These are phyloP conservation scores for Galendromus occidentalis DNA, from an alignment of 1,140 invertebrate species.

Conservation along the genomic window DNA sequence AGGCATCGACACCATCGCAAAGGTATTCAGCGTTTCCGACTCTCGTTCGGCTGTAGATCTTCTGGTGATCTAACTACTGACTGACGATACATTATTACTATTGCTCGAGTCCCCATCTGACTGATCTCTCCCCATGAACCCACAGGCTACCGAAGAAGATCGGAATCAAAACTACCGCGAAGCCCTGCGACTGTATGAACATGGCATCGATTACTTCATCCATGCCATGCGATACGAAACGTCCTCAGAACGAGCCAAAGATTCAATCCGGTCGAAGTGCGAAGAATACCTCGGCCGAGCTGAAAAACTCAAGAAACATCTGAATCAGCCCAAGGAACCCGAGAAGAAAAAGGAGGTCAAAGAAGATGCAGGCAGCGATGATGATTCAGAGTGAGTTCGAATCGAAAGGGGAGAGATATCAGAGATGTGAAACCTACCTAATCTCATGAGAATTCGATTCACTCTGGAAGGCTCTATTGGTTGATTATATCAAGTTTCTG, in stretches of 20 bases:
- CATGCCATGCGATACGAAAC: conserved; percentile 99
- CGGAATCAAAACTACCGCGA: conserved; percentile 94
- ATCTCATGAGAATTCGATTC: too few species aligned
- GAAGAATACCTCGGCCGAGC: conserved; percentile 83
- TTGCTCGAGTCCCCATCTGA: too few species aligned
- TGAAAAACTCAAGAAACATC: conserved; percentile 83
- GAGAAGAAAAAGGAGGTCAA: conserved; percentile 49
- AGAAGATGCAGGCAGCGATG: conserved; percentile 37
- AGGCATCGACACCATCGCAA: too few species aligned
- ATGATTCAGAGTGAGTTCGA: not conserved
- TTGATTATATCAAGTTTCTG: too few species aligned
- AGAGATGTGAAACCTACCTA: too few species aligned
- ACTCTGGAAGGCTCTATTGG: too few species aligned
- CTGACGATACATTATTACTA: too few species aligned
- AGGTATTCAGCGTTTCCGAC: too few species aligned
- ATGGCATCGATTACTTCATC: conserved; percentile 97
- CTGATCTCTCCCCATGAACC: conserved; percentile 90
- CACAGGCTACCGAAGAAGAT: conserved; percentile 93
- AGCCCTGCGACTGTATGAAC: conserved; percentile 78
- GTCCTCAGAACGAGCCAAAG: conserved; percentile 77
- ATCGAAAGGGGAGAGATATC: not conserved
- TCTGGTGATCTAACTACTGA: too few species aligned
- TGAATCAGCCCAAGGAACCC: conserved; percentile 44
- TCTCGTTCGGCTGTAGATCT: too few species aligned
- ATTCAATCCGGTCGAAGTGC: conserved; percentile 76